These are phyloP conservation scores for Palaemon carinicauda DNA, from an alignment of 1,140 invertebrate genomes.

Conservation along the genomic window DNA sequence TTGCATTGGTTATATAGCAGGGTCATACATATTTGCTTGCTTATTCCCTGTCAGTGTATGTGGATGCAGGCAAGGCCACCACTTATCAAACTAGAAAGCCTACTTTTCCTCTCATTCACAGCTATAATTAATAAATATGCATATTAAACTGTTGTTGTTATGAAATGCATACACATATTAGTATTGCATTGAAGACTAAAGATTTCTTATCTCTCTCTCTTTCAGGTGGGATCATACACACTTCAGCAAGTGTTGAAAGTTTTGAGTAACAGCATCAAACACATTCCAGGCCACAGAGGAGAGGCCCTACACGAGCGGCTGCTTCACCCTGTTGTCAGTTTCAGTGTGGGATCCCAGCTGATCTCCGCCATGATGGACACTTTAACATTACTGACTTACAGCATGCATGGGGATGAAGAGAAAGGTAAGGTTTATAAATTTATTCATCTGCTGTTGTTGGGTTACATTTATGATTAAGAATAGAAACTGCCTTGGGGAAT, in stretches of 20 bases:
- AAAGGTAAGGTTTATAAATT: slow-evolving; percentile 67
- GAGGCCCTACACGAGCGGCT: slow-evolving; percentile 59
- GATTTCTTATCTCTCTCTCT: background rate
- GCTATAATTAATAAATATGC: no score
- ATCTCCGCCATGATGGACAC: slow-evolving; percentile 64
- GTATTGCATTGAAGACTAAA: background rate
- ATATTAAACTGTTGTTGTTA: no score
- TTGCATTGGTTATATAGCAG: no score
- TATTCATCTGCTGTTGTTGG: no score
- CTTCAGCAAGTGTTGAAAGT: slow-evolving; percentile 63
- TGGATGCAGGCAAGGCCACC: no score
- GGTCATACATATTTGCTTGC: no score
- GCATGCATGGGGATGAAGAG: slow-evolving; percentile 49
- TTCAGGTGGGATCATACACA: slow-evolving; percentile 58
- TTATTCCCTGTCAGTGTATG: no score
- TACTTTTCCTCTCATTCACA: no score
- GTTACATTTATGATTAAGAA: no score
- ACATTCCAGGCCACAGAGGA: slow-evolving; percentile 57
- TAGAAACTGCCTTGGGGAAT: no score
- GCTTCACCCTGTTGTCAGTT: slow-evolving; percentile 60
- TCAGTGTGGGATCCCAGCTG: slow-evolving; percentile 63
- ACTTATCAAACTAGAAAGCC: no score
- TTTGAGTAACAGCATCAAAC: slow-evolving; percentile 62
- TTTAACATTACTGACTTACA: slow-evolving; percentile 62
- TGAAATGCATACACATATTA: no score